A percentile compares a stretch with the other conserved stretches of the same genome.
phyloP scores from a whole-genome alignment of 2,797 vertebrate genomes.

The Rhinoraja longicauda region DNA sequence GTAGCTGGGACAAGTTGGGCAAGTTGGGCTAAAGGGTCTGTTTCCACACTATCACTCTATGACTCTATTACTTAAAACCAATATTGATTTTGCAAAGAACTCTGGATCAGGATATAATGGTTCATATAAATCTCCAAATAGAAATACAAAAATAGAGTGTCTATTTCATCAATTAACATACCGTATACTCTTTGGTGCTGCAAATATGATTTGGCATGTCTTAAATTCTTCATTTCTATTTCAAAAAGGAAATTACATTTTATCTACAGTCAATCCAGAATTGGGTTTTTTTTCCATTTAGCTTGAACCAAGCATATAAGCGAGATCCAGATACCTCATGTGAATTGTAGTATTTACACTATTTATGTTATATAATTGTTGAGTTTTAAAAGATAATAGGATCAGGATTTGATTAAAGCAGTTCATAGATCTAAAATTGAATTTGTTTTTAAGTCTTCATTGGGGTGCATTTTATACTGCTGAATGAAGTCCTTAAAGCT shows the following conservation, averaged over 20 bases:
- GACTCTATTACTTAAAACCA: not conserved
- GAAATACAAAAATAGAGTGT: not conserved
- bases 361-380: not conserved
- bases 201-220: not conserved
- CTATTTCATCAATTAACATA: no score
- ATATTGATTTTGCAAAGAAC: conserved; percentile 9
- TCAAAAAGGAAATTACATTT: not conserved
- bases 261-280: not conserved
- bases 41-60: no score
- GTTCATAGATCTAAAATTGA: no score
- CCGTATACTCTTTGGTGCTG: no score
- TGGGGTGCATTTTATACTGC: not conserved
- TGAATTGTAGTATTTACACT: not conserved
- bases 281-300: not conserved
- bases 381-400: not conserved
- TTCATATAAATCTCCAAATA: not conserved
- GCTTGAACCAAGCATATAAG: not conserved
- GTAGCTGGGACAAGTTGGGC: no score
- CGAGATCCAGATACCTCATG: not conserved
- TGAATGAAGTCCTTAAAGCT: not conserved
- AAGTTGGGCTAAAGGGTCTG: no score
- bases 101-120: not conserved
- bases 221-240: conserved; percentile 5
- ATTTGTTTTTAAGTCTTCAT: not conserved
- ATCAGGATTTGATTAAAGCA: not conserved